A percentile compares a stretch with the other conserved stretches of the same genome.
Evolutionary conservation across 2,888 invertebrate species (phyloP).

Genomic region (Eupithecia subumbrata): DNA sequence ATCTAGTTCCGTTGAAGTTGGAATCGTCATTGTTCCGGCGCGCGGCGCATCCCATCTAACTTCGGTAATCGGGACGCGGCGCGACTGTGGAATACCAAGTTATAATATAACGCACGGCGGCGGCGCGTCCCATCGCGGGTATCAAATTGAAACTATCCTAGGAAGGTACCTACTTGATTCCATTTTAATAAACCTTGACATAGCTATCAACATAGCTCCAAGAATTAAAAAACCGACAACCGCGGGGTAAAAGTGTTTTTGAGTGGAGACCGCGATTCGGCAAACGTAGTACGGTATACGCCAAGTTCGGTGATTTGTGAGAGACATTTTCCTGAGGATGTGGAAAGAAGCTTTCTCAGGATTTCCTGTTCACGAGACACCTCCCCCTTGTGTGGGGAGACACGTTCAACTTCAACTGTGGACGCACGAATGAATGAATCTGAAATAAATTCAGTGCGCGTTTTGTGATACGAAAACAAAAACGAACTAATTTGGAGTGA

Average conservation of each 20-base stretch:
- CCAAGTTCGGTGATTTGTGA: no score
- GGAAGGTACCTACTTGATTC: background rate
- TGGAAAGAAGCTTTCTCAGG: no score
- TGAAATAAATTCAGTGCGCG: background rate
- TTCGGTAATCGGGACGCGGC: background rate
- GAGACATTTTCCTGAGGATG: no score
- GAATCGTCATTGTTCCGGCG: conserved; percentile 22
- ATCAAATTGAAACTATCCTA: background rate
- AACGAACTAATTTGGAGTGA: background rate
- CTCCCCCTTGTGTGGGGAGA: no score
- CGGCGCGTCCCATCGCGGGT: background rate
- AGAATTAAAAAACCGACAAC: no score
- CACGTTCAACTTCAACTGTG: no score
- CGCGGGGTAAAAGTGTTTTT: no score
- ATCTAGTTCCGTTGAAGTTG: conserved; percentile 10
- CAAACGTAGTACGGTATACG: no score
- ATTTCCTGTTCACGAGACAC: no score
- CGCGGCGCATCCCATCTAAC: conserved; percentile 18
- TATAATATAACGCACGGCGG: background rate
- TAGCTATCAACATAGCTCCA: no score
- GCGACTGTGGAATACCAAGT: conserved; percentile 6
- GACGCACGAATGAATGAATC: no score
- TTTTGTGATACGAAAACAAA: background rate
- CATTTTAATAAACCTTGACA: background rate
- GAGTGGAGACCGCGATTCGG: no score